These are phyloP conservation scores for Phalacrocorax pelagicus DNA, from an alignment of 2,113 vertebrate genomes.

Conservation along the genomic window DNA sequence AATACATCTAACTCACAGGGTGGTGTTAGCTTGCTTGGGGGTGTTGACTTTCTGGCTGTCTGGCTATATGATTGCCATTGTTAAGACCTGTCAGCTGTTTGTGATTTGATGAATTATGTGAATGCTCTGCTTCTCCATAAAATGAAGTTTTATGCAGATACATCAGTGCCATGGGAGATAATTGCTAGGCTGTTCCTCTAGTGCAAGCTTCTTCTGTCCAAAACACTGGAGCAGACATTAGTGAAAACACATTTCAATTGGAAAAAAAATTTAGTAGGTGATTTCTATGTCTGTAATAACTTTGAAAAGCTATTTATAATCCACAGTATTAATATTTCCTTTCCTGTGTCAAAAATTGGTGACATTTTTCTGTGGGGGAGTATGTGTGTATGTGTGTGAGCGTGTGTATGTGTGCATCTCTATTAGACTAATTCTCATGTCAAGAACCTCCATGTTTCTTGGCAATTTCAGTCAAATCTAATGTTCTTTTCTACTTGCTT, in stretches of 20 bases:
- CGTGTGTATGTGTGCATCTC: not conserved
- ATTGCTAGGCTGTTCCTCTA: not conserved
- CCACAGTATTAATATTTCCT: not conserved
- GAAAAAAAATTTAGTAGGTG: not conserved
- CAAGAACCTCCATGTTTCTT: constrained; percentile 6
- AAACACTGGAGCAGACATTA: not conserved
- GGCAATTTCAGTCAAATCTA: constrained; percentile 35
- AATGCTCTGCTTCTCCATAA: not conserved
- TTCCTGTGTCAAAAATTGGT: not conserved
- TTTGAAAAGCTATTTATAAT: not conserved
- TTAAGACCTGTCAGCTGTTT: not conserved
- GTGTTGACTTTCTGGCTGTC: not conserved
- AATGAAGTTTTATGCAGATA: constrained; percentile 32
- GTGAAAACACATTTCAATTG: not conserved
- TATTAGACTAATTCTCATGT: not conserved
- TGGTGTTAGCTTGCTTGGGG: not conserved
- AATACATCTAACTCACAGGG: not conserved
- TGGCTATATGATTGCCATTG: not conserved
- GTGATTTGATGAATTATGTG: constrained; percentile 18
- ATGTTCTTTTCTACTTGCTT: constrained; percentile 43
- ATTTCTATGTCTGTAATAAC: not conserved
- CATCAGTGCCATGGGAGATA: not conserved
- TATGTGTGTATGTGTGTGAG: not conserved
- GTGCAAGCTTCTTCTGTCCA: not conserved
- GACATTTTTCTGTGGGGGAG: not conserved